Percentiles rank a stretch among this genome's conserved stretches.
Evolutionary conservation across 2,113 vertebrate genomes (phyloP).

Genomic region (Salvelinus fontinalis): DNA sequence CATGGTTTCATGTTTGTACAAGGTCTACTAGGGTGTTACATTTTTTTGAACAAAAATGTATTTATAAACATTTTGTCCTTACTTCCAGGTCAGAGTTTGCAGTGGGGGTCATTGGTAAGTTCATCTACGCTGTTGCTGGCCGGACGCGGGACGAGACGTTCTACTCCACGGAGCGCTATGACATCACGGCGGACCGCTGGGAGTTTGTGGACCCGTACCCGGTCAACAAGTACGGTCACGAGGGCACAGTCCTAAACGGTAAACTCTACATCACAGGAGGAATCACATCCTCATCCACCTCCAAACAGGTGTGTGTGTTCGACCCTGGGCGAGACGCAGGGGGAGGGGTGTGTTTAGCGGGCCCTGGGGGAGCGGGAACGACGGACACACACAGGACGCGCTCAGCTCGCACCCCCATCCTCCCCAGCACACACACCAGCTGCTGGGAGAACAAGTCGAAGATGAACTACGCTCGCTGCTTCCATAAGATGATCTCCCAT

Average conservation of each 20-base stretch:
- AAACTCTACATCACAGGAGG: slow-evolving; percentile 97
- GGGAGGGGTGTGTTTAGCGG: slow-evolving; percentile 18
- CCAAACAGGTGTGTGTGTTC: slow-evolving; percentile 97
- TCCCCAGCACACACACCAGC: slow-evolving; percentile 74
- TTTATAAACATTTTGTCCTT: too few species aligned
- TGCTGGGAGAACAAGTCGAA: slow-evolving; percentile 99
- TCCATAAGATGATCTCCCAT: slow-evolving; percentile 99
- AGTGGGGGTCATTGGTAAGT: slow-evolving; percentile 95
- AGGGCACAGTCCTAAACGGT: slow-evolving; percentile 92
- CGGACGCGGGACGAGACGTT: slow-evolving; percentile 97
- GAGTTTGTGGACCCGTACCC: slow-evolving; percentile 98
- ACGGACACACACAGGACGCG: slow-evolving; percentile 83
- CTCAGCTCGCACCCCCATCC: slow-evolving; percentile 48
- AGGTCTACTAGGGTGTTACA: too few species aligned
- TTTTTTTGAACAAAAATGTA: too few species aligned
- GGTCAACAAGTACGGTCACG: slow-evolving; percentile 97
- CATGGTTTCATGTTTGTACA: not conserved
- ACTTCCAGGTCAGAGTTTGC: slow-evolving; percentile 91
- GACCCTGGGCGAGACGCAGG: slow-evolving; percentile 88
- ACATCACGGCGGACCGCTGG: slow-evolving; percentile 96
- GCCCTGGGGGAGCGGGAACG: slow-evolving; percentile 26
- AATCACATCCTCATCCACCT: slow-evolving; percentile 98
- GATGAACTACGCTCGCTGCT: slow-evolving; percentile 99
- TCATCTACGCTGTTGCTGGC: slow-evolving; percentile 94
- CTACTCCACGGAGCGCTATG: slow-evolving; percentile 96